Percentiles rank a stretch among this genome's conserved stretches.
These are phyloP conservation scores for Oligia fasciuncula DNA, from an alignment of 2,888 invertebrate genomes.

Conservation along the genomic window DNA sequence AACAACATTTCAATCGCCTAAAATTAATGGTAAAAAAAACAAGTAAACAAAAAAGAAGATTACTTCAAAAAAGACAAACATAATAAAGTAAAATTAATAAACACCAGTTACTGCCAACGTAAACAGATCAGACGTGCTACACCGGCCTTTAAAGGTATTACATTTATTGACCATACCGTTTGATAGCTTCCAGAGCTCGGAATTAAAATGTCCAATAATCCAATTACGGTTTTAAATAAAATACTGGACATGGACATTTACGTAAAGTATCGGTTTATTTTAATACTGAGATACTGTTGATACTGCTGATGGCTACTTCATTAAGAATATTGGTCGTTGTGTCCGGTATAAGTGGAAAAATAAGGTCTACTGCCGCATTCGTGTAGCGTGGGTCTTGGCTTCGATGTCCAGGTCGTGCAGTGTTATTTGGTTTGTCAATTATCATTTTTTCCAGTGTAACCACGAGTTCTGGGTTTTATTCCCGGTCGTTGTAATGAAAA, in stretches of 20 bases:
- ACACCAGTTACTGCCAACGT: constrained; percentile 37
- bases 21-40: constrained; percentile 14
- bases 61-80: constrained; percentile 42
- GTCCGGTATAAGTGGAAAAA: too few relatives aligned
- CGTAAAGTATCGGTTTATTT: constrained; percentile 30
- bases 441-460: not conserved
- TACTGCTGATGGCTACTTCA: constrained; percentile 25
- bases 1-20: constrained; percentile 27
- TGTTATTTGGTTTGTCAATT: not conserved
- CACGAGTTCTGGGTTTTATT: not conserved
- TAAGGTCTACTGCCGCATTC: not conserved
- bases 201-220: constrained; percentile 56
- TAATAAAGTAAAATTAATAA: constrained; percentile 58
- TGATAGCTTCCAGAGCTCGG: constrained; percentile 52
- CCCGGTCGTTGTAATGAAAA: not conserved
- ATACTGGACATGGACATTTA: constrained; percentile 33
- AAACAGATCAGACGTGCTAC: constrained; percentile 60
- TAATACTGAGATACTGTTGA: constrained; percentile 31
- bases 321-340: constrained; percentile 36
- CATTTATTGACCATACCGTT: constrained; percentile 68
- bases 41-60: constrained; percentile 19
- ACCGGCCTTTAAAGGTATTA: constrained; percentile 61
- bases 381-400: not conserved
- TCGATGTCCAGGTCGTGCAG: not conserved
- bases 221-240: constrained; percentile 51